Evolutionary conservation across 2,797 vertebrate genomes (phyloP).

Genomic region (Mormyrus proboscirostris): DNA sequence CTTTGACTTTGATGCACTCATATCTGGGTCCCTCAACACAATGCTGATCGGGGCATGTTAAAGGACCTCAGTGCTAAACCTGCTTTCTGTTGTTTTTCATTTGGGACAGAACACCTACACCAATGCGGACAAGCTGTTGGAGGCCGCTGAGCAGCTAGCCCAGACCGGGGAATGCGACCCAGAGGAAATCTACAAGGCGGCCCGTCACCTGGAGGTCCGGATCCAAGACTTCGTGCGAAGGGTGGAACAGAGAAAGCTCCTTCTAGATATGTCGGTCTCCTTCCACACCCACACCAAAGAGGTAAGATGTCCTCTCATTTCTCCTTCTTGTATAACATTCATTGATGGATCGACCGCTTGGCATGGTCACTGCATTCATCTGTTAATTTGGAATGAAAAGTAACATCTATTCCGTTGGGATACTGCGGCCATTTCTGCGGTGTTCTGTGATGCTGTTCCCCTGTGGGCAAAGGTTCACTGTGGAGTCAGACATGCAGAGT

Average conservation of each 20-base stretch:
- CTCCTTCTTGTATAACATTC: not conserved
- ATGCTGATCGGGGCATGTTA: not conserved
- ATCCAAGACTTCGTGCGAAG: conserved; percentile 91
- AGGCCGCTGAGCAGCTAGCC: conserved; percentile 86
- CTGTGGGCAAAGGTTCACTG: not conserved
- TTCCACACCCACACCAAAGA: conserved; percentile 98
- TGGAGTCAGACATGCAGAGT: not conserved
- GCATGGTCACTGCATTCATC: not conserved
- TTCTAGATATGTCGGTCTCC: conserved; percentile 92
- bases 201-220: conserved; percentile 82
- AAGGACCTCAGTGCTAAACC: not conserved
- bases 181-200: conserved; percentile 91
- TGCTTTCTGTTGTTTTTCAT: conserved; percentile 27
- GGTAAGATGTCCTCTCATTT: conserved; percentile 58
- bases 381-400: not conserved
- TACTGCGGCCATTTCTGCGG: not conserved
- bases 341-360: not conserved
- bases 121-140: conserved; percentile 90
- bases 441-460: not conserved
- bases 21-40: not conserved
- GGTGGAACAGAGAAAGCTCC: conserved; percentile 91
- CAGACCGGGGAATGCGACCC: conserved; percentile 92
- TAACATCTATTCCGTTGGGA: not conserved
- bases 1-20: not conserved
- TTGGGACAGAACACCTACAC: conserved; percentile 82